Base-by-base conservation (phyloP, 1,140 invertebrate species). In the Episyrphus balteatus region DNA sequence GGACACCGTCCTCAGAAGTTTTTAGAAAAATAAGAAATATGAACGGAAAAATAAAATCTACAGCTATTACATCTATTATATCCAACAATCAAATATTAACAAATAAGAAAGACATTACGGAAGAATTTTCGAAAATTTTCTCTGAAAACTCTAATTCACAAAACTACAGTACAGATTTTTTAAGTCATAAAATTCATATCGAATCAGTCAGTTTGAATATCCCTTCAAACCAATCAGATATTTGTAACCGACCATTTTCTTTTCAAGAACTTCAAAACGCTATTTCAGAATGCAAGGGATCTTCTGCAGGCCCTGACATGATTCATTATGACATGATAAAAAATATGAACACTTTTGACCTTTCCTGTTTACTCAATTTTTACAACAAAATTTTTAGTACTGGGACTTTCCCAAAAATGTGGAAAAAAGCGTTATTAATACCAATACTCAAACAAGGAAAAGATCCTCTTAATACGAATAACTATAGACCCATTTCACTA, bases 401-500 rank as follows among this genome's bases (percentile, higher is more conserved):
- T 11, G 13, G 41, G 7, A 14, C 17, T 0, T 58, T 55, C 41
- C 55, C 59, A 3, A 46, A 47, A 5, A 37, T 48, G 19, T 59
- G 55, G 54, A 51, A 42, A 21, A 30, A 36, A 1, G 52, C 21
- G 3, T 26, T 26, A 26, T 5, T 53, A 38, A 32, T 54, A 10
- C 41, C 52, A 13, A 51, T 55, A n/a, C 55, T 56, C 38, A 56
- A 59, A 14, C 53, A 54, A 1, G 58, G 57, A 33, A 40, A 42
- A 12, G 51, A 55, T 44, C 13, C 32, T 12, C 19, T n/a, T n/a
- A n/a, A 13, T 31, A 13, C 21, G 2, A 40, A 43, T n/a, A 59
- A 57, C 39, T 46, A 55, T 2, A 45, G 55, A 18, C 58, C 58
- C n/a, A n/a, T n/a, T n/a, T n/a, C n/a, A n/a, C n/a, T 58, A 2